These are phyloP conservation scores for Neodiprion pinetum DNA, from an alignment of 1,140 invertebrate genomes.

Conservation along the genomic window DNA sequence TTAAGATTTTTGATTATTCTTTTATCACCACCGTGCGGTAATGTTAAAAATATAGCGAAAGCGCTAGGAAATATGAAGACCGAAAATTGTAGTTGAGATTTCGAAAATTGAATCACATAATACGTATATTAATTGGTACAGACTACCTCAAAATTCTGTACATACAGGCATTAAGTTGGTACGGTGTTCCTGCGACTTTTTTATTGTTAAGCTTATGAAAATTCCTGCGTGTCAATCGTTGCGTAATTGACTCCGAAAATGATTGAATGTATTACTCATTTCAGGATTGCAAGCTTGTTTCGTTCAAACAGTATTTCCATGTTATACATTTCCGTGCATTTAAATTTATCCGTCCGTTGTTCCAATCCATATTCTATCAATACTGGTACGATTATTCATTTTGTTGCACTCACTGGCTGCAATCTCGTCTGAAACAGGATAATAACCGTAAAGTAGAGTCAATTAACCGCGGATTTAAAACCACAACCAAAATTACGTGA, in stretches of 20 bases:
- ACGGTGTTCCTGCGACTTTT: too few relatives aligned
- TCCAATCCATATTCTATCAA: conserved; percentile 55
- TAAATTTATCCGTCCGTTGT: conserved; percentile 48
- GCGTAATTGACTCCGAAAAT: too few relatives aligned
- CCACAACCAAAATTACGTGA: conserved; percentile 15
- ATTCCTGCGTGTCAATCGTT: too few relatives aligned
- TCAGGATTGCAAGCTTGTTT: conserved; percentile 60
- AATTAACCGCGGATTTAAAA: neutral
- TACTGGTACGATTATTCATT: conserved; percentile 49
- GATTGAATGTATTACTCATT: conserved; percentile 46
- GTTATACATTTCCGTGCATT: conserved; percentile 48
- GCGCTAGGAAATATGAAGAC: too few relatives aligned
- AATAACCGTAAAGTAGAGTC: neutral
- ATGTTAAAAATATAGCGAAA: too few relatives aligned
- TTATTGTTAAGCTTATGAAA: neutral
- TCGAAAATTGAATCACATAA: too few relatives aligned
- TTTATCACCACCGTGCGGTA: too few relatives aligned
- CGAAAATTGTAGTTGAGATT: too few relatives aligned
- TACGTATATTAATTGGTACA: too few relatives aligned
- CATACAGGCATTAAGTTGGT: too few relatives aligned
- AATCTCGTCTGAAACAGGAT: conserved; percentile 45
- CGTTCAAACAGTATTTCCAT: conserved; percentile 48
- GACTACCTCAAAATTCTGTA: too few relatives aligned
- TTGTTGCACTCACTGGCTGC: conserved; percentile 52
- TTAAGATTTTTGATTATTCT: too few relatives aligned